Base-by-base conservation (phyloP, 2,888 invertebrate genomes). In the Eupeodes luniger region DNA sequence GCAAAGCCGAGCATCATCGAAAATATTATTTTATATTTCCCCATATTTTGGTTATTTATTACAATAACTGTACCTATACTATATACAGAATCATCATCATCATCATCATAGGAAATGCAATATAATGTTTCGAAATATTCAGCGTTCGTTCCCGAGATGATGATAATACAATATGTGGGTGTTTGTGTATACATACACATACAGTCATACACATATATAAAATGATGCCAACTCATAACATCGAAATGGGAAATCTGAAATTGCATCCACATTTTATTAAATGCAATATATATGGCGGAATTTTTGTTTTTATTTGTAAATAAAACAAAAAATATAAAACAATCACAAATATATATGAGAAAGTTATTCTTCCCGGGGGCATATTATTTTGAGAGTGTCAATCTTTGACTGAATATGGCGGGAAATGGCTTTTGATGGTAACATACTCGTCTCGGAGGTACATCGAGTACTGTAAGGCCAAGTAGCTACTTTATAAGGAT, bases 31-130 rank as follows among this genome's bases (percentile, higher is more conserved):
- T 51, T 64, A 70, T 36, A 49, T 51, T 70, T 72, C 2, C 6
- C 47, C 61, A 62, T 75, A 75, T 86, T 86, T 86, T 57, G 53
- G 78, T 86, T 86, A 86, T 86, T 82, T 86, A 82, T 86, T 86
- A 69, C 78, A 82, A 82, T 79, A 62, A 74, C 59, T 57, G 72
- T 55, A 67, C 40, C 9, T 44, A 14, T 57, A 67, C 66, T 47
- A 19, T 27, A 55, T 40, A 40, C 40, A 40, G 40, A 40, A 40
- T 40, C 40, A 40, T 40, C 40, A 40, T 40, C 40, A 40, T 40
- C 40, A 74, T 47, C 66, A 82, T 79, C 86, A 75, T 59, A 82
- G 51, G 57, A 75, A 86, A 79, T 86, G 82, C 82, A 79, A 70
- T 59, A 72, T 59, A 44, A 72, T 72, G 6, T 47, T n/a, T 47